Percentiles rank a stretch among this genome's conserved stretches.
Conservation (phyloP, 2,797 vertebrate genomes). For the Gymnothorax javanicus region DNA sequence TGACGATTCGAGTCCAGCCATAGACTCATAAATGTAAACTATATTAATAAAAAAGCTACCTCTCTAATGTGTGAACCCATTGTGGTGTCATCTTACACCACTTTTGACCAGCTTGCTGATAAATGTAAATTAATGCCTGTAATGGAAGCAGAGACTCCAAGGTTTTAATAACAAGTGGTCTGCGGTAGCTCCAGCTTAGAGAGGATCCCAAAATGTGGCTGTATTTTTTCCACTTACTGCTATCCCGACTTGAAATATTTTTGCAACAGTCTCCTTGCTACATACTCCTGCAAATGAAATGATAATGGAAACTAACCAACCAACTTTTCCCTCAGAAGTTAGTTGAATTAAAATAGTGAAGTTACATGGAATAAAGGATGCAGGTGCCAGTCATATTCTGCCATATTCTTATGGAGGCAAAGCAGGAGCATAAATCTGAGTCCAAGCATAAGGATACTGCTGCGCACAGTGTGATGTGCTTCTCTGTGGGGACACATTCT, state of each 20-base stretch:
- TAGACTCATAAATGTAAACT: no score
- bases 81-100: no score
- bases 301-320: not conserved
- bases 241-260: not conserved
- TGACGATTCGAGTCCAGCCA: no score
- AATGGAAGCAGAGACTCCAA: not conserved
- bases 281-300: not conserved
- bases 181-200: not conserved
- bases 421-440: not conserved
- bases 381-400: not conserved
- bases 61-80: no score
- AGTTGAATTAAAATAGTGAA: not conserved
- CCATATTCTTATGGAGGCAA: not conserved
- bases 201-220: not conserved
- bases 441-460: not conserved
- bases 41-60: no score
- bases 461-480: not conserved
- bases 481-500: not conserved
- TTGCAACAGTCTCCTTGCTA: not conserved
- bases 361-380: not conserved
- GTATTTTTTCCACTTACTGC: not conserved
- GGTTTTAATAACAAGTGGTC: not conserved
- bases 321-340: not conserved
- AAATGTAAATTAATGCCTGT: not conserved
- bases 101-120: not conserved